Evolutionary conservation across 2,888 invertebrate species (phyloP).

Genomic region (Scaptomyza caliginosa): DNA sequence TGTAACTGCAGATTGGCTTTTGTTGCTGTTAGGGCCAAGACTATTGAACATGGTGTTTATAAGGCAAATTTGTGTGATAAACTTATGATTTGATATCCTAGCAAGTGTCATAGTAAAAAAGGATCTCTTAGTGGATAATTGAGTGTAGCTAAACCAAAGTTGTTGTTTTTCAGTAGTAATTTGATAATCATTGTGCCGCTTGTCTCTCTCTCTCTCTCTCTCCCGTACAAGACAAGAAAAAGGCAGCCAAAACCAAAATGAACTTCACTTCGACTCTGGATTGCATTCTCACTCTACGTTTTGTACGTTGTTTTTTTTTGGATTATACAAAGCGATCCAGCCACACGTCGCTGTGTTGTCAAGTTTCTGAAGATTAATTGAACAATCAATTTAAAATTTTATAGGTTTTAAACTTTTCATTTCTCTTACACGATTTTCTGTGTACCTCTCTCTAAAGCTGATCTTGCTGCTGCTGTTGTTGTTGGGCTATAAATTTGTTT

Average conservation of each 20-base stretch:
- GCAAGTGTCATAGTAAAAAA: constrained; percentile 2
- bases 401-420: constrained; percentile 81
- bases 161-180: too few relatives aligned
- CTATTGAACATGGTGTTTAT: constrained; percentile 45
- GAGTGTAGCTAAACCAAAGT: not conserved
- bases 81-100: constrained; percentile 38
- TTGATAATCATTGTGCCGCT: constrained; percentile 16
- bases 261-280: constrained; percentile 35
- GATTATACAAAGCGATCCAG: constrained; percentile 24
- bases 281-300: constrained; percentile 50
- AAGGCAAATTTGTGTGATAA: constrained; percentile 34
- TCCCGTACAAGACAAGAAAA: constrained; percentile 1
- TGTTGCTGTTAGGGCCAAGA: constrained; percentile 24
- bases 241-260: constrained; percentile 14
- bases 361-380: constrained; percentile 83
- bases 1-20: constrained; percentile 47
- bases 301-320: not conserved
- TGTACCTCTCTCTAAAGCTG: constrained; percentile 22
- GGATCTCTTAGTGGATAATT: not conserved
- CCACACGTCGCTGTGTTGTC: constrained; percentile 68
- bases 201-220: constrained; percentile 6
- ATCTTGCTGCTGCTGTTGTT: constrained; percentile 37
- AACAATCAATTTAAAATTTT: constrained; percentile 83
- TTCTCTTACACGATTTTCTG: constrained; percentile 67
- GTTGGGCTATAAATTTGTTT: constrained; percentile 67